Evolutionary conservation across 2,797 vertebrate species (phyloP), one percentile per base, ranked within the genome.

Genomic region (Oreonectes daqikongensis): DNA sequence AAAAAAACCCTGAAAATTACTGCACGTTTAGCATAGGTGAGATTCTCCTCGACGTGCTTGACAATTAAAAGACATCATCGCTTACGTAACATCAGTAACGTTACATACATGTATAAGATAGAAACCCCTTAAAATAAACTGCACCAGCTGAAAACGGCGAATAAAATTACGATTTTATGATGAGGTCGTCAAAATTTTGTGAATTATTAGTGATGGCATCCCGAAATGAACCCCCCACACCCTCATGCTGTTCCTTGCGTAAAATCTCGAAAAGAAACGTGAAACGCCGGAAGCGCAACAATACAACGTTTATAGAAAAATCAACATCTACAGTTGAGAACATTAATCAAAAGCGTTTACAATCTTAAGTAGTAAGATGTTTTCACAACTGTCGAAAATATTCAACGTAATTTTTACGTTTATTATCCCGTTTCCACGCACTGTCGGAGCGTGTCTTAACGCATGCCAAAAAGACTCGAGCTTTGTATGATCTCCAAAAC

Each of bases 21-120:
- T 9, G n/a, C 10, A 57, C 28, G 26, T 57, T 26, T 35, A 50
- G 30, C 35, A 1, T n/a, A n/a, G n/a, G 20, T 22, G 20, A 8
- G 64, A 77, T 26, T 63, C 48, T 52, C 40, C 20, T 69, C n/a
- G 57, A 50, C 52, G 68, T n/a, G n/a, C n/a, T 1, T 24, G 24
- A 80, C 50, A 68, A 78, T 68, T 75, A 77, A 82, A 74, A 53
- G 72, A 72, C 59, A 76, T 24, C 68, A 65, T n/a, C 59, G 44
- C 79, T 93, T 91, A 90, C 84, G 85, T 89, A 92, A 93, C 86
- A 89, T 73, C 87, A 85, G 44, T 67, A 1, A 35, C 30, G n/a
- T 52, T 11, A 60, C 65, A n/a, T 50, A 10, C 48, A 69, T 46
- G 35, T 32, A 53, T 22, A 42, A 42, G 18, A 32, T 44, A 28